A percentile compares a stretch with the other conserved stretches of the same genome.
Evolutionary conservation across 2,113 vertebrate species (phyloP).

Genomic region (Sceloporus undulatus): DNA sequence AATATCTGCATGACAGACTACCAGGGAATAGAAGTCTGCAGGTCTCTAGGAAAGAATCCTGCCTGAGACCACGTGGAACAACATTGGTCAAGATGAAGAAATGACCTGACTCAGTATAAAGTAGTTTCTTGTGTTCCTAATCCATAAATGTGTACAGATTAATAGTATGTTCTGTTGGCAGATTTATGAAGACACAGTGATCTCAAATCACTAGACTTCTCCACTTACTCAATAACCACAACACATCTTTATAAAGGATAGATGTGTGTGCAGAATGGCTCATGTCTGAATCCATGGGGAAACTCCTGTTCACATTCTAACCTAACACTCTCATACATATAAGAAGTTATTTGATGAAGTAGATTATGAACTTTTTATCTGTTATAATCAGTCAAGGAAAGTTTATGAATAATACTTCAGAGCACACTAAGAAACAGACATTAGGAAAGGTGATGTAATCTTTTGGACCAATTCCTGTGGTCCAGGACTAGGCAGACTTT

Average conservation of each 20-base stretch:
- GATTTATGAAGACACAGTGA: not conserved
- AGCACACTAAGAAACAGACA: not conserved
- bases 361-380: conserved; percentile 20
- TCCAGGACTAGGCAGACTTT: not conserved
- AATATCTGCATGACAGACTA: too few species aligned
- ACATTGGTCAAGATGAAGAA: too few species aligned
- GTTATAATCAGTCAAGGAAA: conserved; percentile 1
- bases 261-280: not conserved
- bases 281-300: not conserved
- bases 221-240: not conserved
- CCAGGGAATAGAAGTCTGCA: too few species aligned
- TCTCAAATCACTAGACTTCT: not conserved
- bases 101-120: too few species aligned
- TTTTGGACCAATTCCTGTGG: not conserved
- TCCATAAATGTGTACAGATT: not conserved
- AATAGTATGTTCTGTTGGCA: not conserved
- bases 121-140: not conserved
- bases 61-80: too few species aligned
- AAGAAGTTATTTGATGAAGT: not conserved
- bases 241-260: not conserved
- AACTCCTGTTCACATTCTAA: not conserved
- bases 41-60: too few species aligned
- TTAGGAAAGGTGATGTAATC: not conserved
- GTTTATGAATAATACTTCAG: conserved; percentile 18
- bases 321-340: not conserved